phyloP scores from a whole-genome alignment of 2,888 invertebrate genomes.

The Epirrhoe tristata region DNA sequence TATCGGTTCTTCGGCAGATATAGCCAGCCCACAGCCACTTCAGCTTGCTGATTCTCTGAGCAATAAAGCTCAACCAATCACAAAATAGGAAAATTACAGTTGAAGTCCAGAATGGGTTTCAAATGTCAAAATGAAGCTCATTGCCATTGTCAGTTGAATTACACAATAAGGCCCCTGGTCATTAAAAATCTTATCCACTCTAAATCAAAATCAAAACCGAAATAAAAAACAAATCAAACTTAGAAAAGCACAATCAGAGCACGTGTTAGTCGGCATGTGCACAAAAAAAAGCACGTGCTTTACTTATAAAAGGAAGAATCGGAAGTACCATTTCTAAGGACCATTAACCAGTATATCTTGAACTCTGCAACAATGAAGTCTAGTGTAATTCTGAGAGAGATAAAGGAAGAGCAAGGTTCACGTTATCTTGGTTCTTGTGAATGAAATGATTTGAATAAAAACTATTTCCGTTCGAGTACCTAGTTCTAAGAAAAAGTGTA shows the following conservation, averaged over 20 bases:
- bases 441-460: slow-evolving; percentile 28
- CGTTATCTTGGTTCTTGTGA: slow-evolving; percentile 30
- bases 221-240: slow-evolving; percentile 48
- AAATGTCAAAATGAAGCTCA: too few species aligned
- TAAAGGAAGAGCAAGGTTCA: slow-evolving; percentile 7
- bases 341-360: slow-evolving; percentile 31
- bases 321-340: slow-evolving; percentile 51
- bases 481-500: slow-evolving; percentile 13
- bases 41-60: too few species aligned
- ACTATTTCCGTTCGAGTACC: slow-evolving; percentile 36
- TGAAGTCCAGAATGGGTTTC: too few species aligned
- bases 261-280: slow-evolving; percentile 58
- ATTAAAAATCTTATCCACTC: slow-evolving; percentile 25
- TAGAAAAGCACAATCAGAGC: slow-evolving; percentile 56
- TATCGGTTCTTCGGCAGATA: too few species aligned
- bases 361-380: slow-evolving; percentile 24
- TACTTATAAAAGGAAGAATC: slow-evolving; percentile 55
- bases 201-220: slow-evolving; percentile 11
- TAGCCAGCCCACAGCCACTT: too few species aligned
- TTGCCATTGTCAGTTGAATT: too few species aligned
- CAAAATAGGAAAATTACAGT: too few species aligned
- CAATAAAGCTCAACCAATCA: too few species aligned
- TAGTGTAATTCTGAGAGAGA: neutral
- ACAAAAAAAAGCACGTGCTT: slow-evolving; percentile 44
- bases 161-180: too few species aligned